Evolutionary conservation across 2,797 vertebrate genomes (phyloP), one percentile per base, ranked within the genome.

Genomic region (Scolopax bukidnonensis): DNA sequence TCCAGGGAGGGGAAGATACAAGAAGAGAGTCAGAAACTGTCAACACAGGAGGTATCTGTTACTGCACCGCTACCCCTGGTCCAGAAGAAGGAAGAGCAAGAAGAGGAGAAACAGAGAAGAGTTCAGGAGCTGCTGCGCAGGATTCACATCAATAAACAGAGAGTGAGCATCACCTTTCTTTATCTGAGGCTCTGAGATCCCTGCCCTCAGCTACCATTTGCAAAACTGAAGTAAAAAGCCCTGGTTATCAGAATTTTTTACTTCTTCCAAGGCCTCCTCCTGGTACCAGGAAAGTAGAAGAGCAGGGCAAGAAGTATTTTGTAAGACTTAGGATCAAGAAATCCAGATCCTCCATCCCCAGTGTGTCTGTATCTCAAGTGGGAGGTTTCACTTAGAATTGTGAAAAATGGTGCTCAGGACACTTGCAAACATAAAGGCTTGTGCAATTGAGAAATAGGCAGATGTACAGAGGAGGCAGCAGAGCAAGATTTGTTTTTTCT

Each of bases 1-100:
- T 95, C 81, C 95, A 99, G 99, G 89, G 98, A 98, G 70, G 95
- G 87, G 53, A 98, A 98, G 82, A 97, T 82, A 91, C 90, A 96
- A 89, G 97, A 98, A 96, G 96, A 57, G 63, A 78, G 68, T 85
- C 81, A 84, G 53, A 94, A 87, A 32, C 73, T 60, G n/a, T 41
- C 93, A 91, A 20, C 87, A n/a, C 93, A 91, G 70, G 33, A 69
- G 61, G 15, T 68, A 13, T 88, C 94, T 80, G 92, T 96, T 89
- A 32, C 69, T 88, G 45, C 25, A 17, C 75, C 57, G 30, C 41
- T 38, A 69, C 33, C 79, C 61, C 38, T 80, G 20, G 51, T 93
- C 56, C 75, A 30, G 48, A 97, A 94, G 82, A 90, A 89, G 82
- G 97, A 96, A 83, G 81, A 93, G 63, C 93, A 93, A 96, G 96